These are phyloP conservation scores for Perdix hodgsoniae DNA, from an alignment of 2,797 vertebrate species.

Conservation along the genomic window DNA sequence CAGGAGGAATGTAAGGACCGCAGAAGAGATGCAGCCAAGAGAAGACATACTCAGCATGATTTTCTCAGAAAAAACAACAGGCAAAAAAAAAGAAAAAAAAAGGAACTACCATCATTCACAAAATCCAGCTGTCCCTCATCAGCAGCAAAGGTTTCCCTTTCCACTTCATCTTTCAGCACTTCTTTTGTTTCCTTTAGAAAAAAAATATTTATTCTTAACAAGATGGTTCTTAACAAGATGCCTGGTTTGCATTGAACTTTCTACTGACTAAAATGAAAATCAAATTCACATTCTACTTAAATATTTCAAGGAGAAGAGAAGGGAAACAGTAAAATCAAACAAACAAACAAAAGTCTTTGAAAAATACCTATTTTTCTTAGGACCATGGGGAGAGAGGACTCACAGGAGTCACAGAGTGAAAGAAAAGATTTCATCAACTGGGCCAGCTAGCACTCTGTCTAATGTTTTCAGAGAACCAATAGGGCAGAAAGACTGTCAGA, in stretches of 20 bases:
- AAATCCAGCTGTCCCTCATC: slow-evolving; percentile 49
- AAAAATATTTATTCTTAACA: slow-evolving; percentile 59
- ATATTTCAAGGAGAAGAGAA: slow-evolving; percentile 20
- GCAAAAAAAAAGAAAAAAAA: slow-evolving; percentile 26
- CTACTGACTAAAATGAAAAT: slow-evolving; percentile 34
- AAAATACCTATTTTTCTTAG: not conserved
- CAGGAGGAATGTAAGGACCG: not conserved
- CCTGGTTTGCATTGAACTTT: slow-evolving; percentile 39
- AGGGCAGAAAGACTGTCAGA: slow-evolving; percentile 20
- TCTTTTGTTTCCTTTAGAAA: slow-evolving; percentile 63
- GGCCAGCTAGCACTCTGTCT: not conserved
- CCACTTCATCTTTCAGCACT: slow-evolving; percentile 50
- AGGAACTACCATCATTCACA: slow-evolving; percentile 26
- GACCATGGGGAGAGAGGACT: not conserved
- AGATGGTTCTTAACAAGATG: not conserved
- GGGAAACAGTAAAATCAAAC: slow-evolving; percentile 12
- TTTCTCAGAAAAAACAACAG: not conserved
- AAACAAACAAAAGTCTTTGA: slow-evolving; percentile 1
- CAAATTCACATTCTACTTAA: slow-evolving; percentile 35
- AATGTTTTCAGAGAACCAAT: slow-evolving; percentile 37
- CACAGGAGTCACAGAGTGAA: not conserved
- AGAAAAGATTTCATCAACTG: slow-evolving; percentile 5
- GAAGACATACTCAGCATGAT: not conserved
- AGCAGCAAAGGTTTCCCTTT: slow-evolving; percentile 30
- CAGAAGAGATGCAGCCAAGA: not conserved